Evolutionary conservation across 2,797 vertebrate genomes (phyloP).

Genomic region (Nyctibius grandis): DNA sequence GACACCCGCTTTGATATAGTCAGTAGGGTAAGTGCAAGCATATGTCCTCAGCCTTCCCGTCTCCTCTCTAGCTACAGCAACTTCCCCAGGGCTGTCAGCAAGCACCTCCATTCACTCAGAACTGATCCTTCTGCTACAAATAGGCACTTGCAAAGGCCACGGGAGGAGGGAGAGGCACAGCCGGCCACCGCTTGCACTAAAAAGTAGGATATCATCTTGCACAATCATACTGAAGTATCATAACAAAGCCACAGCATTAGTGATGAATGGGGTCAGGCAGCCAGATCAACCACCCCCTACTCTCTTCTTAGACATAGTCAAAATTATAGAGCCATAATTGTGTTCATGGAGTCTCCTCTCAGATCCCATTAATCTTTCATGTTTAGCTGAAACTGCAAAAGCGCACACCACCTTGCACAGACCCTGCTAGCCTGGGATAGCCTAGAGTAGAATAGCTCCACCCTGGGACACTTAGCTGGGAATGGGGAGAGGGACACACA

Average conservation of each 20-base stretch:
- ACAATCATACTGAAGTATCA: background rate
- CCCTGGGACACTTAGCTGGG: background rate
- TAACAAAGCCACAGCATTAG: background rate
- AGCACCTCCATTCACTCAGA: fast-evolving
- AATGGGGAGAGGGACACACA: background rate
- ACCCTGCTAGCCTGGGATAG: background rate
- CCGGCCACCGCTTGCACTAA: background rate
- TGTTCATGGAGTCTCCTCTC: background rate
- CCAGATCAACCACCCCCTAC: background rate
- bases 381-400: background rate
- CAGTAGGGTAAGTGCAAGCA: background rate
- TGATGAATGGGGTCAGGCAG: background rate
- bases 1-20: fast-evolving
- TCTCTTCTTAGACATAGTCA: background rate
- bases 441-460: background rate
- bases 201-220: fast-evolving
- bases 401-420: background rate
- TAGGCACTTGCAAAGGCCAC: background rate
- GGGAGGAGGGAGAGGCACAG: background rate
- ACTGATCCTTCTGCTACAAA: background rate
- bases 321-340: background rate
- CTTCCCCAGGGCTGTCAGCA: background rate
- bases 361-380: background rate
- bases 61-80: background rate
- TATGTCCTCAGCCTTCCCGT: background rate